Percentiles rank a stretch among this genome's conserved stretches.
phyloP scores from a whole-genome alignment of 2,113 vertebrate species.

The Halcyon senegalensis region DNA sequence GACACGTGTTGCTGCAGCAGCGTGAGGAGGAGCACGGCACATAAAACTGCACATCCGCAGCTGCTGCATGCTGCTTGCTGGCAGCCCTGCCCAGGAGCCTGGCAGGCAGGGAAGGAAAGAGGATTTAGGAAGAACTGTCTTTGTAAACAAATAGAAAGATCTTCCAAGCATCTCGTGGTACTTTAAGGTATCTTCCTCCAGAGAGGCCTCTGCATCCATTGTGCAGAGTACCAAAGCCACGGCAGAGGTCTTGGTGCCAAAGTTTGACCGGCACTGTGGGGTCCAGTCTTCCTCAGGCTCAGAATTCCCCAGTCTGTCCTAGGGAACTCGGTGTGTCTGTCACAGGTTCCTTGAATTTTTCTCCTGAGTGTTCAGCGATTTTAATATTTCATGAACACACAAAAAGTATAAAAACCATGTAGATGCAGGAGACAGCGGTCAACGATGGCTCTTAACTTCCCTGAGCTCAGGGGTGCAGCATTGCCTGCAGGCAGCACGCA shows the following conservation, averaged over 20 bases:
- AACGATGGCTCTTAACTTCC: neutral
- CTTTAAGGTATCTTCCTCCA: neutral
- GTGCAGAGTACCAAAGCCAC: neutral
- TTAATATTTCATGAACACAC: neutral
- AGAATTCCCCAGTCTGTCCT: neutral
- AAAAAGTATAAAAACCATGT: fast-evolving
- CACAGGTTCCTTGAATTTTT: neutral
- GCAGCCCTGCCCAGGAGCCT: neutral
- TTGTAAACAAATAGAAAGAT: neutral
- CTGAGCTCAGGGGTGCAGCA: neutral
- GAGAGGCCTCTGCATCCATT: neutral
- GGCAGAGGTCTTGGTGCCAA: neutral
- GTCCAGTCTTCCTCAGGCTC: neutral
- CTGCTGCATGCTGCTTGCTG: too few relatives aligned
- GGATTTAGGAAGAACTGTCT: neutral
- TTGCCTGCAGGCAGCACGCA: fast-evolving
- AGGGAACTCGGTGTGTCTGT: neutral
- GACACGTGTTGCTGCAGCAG: fast-evolving
- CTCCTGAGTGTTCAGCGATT: neutral
- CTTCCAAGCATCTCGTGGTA: neutral
- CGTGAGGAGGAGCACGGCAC: fast-evolving
- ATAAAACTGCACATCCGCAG: neutral
- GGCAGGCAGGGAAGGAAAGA: neutral
- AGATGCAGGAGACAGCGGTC: fast-evolving
- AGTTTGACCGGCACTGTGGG: neutral